Evolutionary conservation across 2,888 invertebrate species (phyloP).

Genomic region (Hybos culiciformis): DNA sequence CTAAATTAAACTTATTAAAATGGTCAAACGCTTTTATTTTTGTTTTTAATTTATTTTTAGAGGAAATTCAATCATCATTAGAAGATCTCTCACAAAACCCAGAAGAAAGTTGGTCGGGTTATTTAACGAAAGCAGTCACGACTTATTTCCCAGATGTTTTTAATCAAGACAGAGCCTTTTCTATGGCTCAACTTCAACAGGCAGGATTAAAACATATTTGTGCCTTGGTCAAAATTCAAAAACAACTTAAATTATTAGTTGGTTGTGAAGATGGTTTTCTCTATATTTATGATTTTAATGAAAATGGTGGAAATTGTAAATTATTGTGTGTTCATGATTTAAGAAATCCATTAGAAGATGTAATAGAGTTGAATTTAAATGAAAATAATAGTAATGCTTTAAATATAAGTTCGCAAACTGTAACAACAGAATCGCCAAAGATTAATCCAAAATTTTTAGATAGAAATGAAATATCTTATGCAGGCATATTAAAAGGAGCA

Average conservation of each 20-base stretch:
- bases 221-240: slow-evolving; percentile 29
- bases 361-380: slow-evolving; percentile 23
- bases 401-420: too few relatives aligned
- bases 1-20: too few relatives aligned
- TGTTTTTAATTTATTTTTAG: too few relatives aligned
- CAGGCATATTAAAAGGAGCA: slow-evolving; percentile 70
- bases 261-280: slow-evolving; percentile 35
- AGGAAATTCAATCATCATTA: slow-evolving; percentile 11
- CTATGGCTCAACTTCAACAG: slow-evolving; percentile 30
- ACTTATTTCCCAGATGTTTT: slow-evolving; percentile 34
- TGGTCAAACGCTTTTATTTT: too few relatives aligned
- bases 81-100: slow-evolving; percentile 11
- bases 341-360: slow-evolving; percentile 29
- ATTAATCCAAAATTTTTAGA: too few relatives aligned
- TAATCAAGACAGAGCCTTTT: slow-evolving; percentile 34
- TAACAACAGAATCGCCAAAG: too few relatives aligned
- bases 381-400: slow-evolving; percentile 8
- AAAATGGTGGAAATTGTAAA: slow-evolving; percentile 31
- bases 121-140: slow-evolving; percentile 31
- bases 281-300: slow-evolving; percentile 33
- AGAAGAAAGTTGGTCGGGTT: slow-evolving; percentile 25
- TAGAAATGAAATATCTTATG: slow-evolving; percentile 54
- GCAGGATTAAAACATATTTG: slow-evolving; percentile 32
- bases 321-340: slow-evolving; percentile 31
- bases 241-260: slow-evolving; percentile 28